Base-by-base conservation (phyloP, 2,113 vertebrate species). In the Daphoenositta chrysoptera region DNA sequence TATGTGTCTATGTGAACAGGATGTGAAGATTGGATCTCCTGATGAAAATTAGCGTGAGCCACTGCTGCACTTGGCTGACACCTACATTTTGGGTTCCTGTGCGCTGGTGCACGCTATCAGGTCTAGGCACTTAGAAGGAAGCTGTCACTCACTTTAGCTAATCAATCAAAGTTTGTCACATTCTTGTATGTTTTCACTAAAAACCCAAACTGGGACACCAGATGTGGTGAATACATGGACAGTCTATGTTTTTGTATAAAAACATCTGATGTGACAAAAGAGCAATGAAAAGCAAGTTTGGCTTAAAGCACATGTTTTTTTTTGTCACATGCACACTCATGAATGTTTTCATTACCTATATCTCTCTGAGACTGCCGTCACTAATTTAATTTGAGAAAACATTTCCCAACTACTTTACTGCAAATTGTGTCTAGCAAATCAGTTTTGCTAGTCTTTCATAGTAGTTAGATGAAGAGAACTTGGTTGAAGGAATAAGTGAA, bases 91-190 rank as follows among this genome's bases (percentile, higher is more conserved):
- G 56, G 92, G 45, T 95, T 90, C 85, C 95, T 63, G 84, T 57
- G 75, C 0, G 0, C 70, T 89, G 70, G 35, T 95, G 89, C 81
- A 63, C 6, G 8, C 68, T 90, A 78, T 39, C 85, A 84, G 84
- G 81, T 93, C 84, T 93, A 94, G 90, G 90, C 90, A 82, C 68
- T 95, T 79, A 35, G 78, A 81, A 91, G 56, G 71, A 96, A 97
- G 91, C 95, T 97, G 96, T 96, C 88, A 85, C 86, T 97, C 90
- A 85, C 61, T 96, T 95, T 80, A 96, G 78, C 90, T 96, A 90
- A 94, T 96, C 96, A 96, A 93, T 96, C 96, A 97, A 89, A 93
- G 79, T 97, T 97, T 96, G 95, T 96, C 96, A 97, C 85, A 94
- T 96, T 94, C 89, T 86, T 95, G 86, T 95, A 27, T 97, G 93